Percentiles rank a stretch among this genome's conserved stretches.
Conservation (phyloP, 2,113 vertebrate species). For the Nipponia nippon region DNA sequence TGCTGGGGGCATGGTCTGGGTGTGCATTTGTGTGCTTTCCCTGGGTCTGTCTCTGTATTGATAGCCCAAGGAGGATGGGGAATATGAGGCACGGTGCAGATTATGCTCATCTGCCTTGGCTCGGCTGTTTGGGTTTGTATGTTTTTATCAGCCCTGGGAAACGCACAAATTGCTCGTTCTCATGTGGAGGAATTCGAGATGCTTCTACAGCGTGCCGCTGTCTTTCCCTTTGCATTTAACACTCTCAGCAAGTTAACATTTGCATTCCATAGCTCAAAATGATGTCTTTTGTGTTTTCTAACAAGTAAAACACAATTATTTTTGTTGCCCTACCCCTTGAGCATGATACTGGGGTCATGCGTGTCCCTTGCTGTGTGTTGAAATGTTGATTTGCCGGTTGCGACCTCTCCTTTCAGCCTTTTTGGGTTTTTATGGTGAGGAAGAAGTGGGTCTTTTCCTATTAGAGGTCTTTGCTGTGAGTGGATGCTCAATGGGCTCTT, state of each 20-base stretch:
- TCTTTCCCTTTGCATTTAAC: not conserved
- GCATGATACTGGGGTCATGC: accelerated
- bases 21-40: not conserved
- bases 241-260: not conserved
- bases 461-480: not conserved
- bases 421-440: not conserved
- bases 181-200: not conserved
- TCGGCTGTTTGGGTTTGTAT: not conserved
- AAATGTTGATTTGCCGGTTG: not conserved
- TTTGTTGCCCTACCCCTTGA: accelerated
- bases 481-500: accelerated
- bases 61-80: accelerated
- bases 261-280: not conserved
- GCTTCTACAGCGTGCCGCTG: not conserved
- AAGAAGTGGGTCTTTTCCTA: not conserved
- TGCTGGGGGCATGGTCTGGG: no score
- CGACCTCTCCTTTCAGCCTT: not conserved
- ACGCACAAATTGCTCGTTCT: accelerated
- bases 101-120: not conserved
- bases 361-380: accelerated
- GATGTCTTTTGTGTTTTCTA: not conserved
- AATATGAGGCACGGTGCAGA: no score
- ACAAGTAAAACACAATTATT: not conserved
- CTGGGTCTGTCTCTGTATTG: accelerated
- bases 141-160: not conserved